Percentiles rank a stretch among this genome's conserved stretches.
Evolutionary conservation across 2,113 vertebrate genomes (phyloP).

Genomic region (Athene cunicularia): DNA sequence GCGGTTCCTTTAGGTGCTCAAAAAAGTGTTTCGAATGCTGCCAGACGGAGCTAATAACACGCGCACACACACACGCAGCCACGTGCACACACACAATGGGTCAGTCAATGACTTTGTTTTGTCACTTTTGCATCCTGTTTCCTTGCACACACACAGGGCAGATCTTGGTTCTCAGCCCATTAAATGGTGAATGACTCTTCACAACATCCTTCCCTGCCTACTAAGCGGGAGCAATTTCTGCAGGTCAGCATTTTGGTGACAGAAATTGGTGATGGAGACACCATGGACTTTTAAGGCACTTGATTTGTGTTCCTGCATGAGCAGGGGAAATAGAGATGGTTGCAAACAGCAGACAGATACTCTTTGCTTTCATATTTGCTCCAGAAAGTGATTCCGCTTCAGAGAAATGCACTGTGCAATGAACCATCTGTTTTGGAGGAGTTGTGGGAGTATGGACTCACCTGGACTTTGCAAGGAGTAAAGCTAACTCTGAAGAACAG

Average conservation of each 20-base stretch:
- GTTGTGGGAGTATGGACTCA: not conserved
- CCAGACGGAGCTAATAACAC: not conserved
- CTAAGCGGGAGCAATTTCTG: not conserved
- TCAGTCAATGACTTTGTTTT: not conserved
- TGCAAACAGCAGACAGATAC: not conserved
- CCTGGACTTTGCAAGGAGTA: not conserved
- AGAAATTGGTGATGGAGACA: not conserved
- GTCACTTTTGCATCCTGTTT: not conserved
- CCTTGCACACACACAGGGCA: not conserved
- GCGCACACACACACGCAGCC: fast-evolving
- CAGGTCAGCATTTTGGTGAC: not conserved
- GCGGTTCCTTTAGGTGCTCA: not conserved
- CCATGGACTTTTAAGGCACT: not conserved
- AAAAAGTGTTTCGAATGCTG: not conserved
- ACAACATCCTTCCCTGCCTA: not conserved
- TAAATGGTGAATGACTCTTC: not conserved
- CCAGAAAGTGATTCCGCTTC: not conserved
- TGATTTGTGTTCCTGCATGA: not conserved
- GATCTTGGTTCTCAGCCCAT: not conserved
- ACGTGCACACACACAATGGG: not conserved
- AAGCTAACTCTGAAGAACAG: not conserved
- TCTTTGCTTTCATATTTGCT: not conserved
- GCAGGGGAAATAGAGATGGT: not conserved
- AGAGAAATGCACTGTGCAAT: not conserved
- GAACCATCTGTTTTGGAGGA: not conserved